Base-by-base conservation (phyloP, 2,888 invertebrate species). In the Drosophila lacicola region DNA sequence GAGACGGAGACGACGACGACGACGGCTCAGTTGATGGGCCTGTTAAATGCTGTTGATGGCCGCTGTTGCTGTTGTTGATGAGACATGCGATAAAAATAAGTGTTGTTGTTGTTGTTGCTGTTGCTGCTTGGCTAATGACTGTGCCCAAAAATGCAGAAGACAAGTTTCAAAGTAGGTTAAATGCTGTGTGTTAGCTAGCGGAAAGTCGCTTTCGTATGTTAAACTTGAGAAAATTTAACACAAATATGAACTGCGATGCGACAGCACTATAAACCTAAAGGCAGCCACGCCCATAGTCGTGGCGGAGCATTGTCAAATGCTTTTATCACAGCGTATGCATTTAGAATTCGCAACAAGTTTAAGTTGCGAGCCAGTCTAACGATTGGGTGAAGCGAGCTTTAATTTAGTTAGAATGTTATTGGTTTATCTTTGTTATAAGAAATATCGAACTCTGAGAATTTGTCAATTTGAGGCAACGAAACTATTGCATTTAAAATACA, bases 41-140 rank as follows among this genome's bases (percentile, higher is more conserved):
- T 72, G 84, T 86, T 88, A 86, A 83, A 88, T 74, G 87, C 71
- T 86, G 87, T 86, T 88, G 89, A 83, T 82, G 87, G 60, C 14
- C 49, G 49, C 44, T 50, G 57, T 25, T 57, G 53, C 46, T 70
- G 76, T 50, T 41, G 60, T 49, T 72, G 82, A 78, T 88, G 84
- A 86, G 87, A 72, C 78, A 66, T 70, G 68, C 87, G 83, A 83
- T 83, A 71, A 83, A 88, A 71, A 49, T 70, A 57, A 63, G 73
- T 70, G 69, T 66, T 44, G 60, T 70, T 68, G 54, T 46, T 50
- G 62, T n/a, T 62, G 65, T 51, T 56, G 46, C n/a, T 46, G 45
- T 9, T 49, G 70, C 54, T 64, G 82, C 64, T 70, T 65, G 80
- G 68, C 82, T 83, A 83, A 83, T 82, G 82, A 83, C 82, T 79